These are phyloP conservation scores for Chesias legatella DNA, from an alignment of 2,888 invertebrate genomes.

Conservation along the genomic window DNA sequence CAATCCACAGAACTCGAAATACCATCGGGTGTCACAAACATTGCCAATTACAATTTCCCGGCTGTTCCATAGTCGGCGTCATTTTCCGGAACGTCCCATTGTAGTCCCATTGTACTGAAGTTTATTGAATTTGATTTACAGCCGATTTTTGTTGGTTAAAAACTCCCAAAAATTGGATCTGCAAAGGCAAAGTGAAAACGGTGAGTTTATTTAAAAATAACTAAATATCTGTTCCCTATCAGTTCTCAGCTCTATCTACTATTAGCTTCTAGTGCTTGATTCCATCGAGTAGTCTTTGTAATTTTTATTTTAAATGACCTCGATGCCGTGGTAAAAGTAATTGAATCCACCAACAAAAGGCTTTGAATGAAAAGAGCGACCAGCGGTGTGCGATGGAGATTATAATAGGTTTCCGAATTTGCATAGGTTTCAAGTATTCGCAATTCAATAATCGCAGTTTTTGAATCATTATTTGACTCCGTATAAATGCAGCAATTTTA, in stretches of 20 bases:
- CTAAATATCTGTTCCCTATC: too few species aligned
- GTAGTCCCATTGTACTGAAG: slow-evolving; percentile 67
- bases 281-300: too few species aligned
- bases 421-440: slow-evolving; percentile 71
- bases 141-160: slow-evolving; percentile 77
- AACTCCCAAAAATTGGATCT: too few species aligned
- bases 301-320: slow-evolving; percentile 80
- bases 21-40: too few species aligned
- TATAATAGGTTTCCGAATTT: slow-evolving; percentile 76
- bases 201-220: too few species aligned
- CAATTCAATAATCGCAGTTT: slow-evolving; percentile 70
- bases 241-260: too few species aligned
- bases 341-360: slow-evolving; percentile 78
- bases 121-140: slow-evolving; percentile 79
- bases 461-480: slow-evolving; percentile 56
- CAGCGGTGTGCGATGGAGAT: slow-evolving; percentile 77
- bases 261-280: too few species aligned
- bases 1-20: too few species aligned
- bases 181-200: too few species aligned
- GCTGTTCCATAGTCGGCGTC: slow-evolving; percentile 48
- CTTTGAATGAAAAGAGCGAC: slow-evolving; percentile 76
- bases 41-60: too few species aligned
- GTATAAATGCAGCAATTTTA: slow-evolving; percentile 31
- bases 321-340: slow-evolving; percentile 79
- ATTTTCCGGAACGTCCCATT: slow-evolving; percentile 58